A percentile compares a stretch with the other conserved stretches of the same genome.
Conservation (phyloP, 2,888 invertebrate genomes). For the Eulithis testata region DNA sequence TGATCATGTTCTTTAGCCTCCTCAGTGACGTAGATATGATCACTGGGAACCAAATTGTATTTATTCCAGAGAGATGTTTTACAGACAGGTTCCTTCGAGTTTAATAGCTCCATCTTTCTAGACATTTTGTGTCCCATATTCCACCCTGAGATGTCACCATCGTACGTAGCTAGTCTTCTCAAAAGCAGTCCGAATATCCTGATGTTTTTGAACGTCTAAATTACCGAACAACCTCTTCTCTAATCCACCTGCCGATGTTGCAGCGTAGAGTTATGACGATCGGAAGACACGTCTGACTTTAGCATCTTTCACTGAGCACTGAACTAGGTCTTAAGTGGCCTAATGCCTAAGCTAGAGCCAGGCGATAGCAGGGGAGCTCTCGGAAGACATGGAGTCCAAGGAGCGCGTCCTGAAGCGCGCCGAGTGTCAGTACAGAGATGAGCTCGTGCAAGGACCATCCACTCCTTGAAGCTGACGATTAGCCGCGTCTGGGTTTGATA, state of each 20-base stretch:
- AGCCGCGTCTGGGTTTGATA: slow-evolving; percentile 63
- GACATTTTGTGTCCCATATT: not conserved
- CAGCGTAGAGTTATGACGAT: not conserved
- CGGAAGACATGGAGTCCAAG: slow-evolving; percentile 73
- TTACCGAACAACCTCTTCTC: too few species aligned
- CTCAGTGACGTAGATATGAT: too few species aligned
- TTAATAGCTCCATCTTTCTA: not conserved
- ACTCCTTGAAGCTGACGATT: slow-evolving; percentile 69
- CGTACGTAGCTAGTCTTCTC: not conserved
- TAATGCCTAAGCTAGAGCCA: slow-evolving; percentile 63
- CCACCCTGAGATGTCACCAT: not conserved
- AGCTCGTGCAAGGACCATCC: slow-evolving; percentile 78
- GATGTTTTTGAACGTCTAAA: too few species aligned
- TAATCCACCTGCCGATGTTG: not conserved
- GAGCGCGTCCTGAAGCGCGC: slow-evolving; percentile 64
- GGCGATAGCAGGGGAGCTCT: slow-evolving; percentile 73
- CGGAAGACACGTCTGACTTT: slow-evolving; percentile 9
- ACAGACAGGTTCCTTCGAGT: too few species aligned
- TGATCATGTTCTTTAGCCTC: too few species aligned
- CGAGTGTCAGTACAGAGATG: slow-evolving; percentile 81
- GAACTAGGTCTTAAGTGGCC: slow-evolving; percentile 1
- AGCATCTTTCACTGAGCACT: slow-evolving; percentile 8
- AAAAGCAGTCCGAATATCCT: not conserved
- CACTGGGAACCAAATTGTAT: too few species aligned
- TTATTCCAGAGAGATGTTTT: too few species aligned